Base-by-base conservation (phyloP, 2,888 invertebrate genomes). In the Syritta pipiens region DNA sequence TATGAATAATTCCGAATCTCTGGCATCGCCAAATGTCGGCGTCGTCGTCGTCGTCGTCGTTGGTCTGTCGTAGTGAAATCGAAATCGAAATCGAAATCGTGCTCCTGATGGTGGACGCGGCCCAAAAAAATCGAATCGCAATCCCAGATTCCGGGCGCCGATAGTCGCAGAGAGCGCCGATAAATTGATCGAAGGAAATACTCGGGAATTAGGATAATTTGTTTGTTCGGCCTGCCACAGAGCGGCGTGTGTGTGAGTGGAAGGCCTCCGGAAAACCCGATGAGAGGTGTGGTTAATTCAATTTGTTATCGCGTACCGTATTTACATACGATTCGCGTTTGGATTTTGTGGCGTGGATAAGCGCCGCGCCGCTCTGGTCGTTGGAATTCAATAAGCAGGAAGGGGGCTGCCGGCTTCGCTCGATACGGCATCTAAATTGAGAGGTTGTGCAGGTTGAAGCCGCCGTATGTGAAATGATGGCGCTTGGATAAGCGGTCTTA, bases 261-360 rank as follows among this genome's bases (percentile, higher is more conserved):
- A 6, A 10, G 30, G 44, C 67, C 75, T 40, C 53, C 35, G 55
- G 69, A 20, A 69, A 55, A 49, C 75, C 59, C 24, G 62, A 69
- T 55, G 62, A 76, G 62, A 76, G 69, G 76, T 76, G 76, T 76
- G 69, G 69, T 68, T 57, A 63, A 76, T 76, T 76, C 62, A 76
- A 69, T 76, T 76, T 76, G 69, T 76, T 69, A 76, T 68, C 62
- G 35, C 37, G 14, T 20, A 40, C n/a, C 19, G 48, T 65, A 75
- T 68, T 75, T 60, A 62, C 49, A 76, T 63, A 69, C n/a, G n/a
- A n/a, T n/a, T n/a, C 57, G 68, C 46, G 55, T 44, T 63, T 42
- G 28, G 76, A 63, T 76, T 68, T 76, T 48, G 42, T 40, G 42
- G 62, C 28, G 40, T 42, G 48, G 69, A 62, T 76, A 63, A 62